These are phyloP conservation scores for Epizoanthus ramosus DNA, from an alignment of 92 coral and sea anemone species.

Conservation along the genomic window DNA sequence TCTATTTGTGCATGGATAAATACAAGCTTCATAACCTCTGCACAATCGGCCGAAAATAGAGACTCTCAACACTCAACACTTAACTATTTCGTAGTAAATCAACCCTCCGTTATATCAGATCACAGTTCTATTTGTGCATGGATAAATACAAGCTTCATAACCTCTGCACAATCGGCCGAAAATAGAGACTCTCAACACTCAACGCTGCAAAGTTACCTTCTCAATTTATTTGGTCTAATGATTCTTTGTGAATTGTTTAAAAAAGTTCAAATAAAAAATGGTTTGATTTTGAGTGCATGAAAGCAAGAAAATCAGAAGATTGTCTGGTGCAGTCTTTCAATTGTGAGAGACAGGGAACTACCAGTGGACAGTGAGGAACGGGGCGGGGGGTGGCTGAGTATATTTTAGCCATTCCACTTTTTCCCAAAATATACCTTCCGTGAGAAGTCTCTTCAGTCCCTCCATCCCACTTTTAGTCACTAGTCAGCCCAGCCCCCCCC, in stretches of 20 bases:
- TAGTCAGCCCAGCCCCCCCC: no score
- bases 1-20: constrained; percentile 34
- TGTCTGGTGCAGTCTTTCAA: no score
- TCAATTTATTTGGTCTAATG: constrained; percentile 46
- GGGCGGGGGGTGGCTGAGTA: no score
- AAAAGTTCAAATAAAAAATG: constrained; percentile 34
- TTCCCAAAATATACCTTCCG: no score
- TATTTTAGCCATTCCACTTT: no score
- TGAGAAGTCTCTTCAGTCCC: no score
- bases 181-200: constrained; percentile 3
- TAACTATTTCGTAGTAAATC: constrained; percentile 37
- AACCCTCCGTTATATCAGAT: constrained; percentile 44
- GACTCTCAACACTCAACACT: constrained; percentile 15
- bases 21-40: constrained; percentile 9
- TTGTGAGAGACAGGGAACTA: no score
- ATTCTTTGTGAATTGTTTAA: constrained; percentile 31
- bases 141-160: constrained; percentile 31
- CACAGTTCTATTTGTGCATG: constrained; percentile 32
- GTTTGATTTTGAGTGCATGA: constrained; percentile 47
- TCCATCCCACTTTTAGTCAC: no score
- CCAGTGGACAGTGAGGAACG: no score
- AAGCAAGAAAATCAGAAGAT: constrained; percentile 42
- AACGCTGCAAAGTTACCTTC: constrained; percentile 20
- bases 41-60: background rate
- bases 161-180: background rate